A percentile compares a stretch with the other conserved stretches of the same genome.
Conservation (phyloP, 2,888 invertebrate genomes). For the Amphimallon solstitiale region DNA sequence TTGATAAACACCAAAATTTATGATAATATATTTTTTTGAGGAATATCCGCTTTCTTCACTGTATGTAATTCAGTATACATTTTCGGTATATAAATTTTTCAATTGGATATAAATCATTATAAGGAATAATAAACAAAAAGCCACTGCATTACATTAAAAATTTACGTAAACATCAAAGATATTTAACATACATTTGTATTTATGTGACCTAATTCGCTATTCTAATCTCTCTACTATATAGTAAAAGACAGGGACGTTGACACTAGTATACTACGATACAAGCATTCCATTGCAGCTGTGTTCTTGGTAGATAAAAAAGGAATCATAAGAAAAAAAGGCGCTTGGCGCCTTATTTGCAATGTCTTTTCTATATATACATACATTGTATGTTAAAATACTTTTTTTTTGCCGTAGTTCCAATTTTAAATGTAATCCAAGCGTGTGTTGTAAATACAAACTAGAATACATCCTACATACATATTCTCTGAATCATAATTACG, state of each 20-base stretch:
- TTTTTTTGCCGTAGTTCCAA: too few relatives aligned
- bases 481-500: constrained; percentile 45
- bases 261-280: too few relatives aligned
- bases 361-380: not conserved
- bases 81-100: too few relatives aligned
- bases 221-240: not conserved
- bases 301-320: not conserved
- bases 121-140: not conserved
- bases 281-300: constrained; percentile 3
- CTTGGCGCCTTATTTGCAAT: constrained; percentile 7
- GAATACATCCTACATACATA: constrained; percentile 47
- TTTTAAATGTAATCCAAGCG: too few relatives aligned
- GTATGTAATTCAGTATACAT: too few relatives aligned
- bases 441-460: constrained; percentile 29
- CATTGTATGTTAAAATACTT: not conserved
- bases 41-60: too few relatives aligned
- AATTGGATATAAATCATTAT: too few relatives aligned
- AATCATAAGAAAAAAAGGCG: not conserved
- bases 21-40: too few relatives aligned
- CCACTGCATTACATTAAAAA: not conserved
- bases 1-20: too few relatives aligned
- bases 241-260: constrained; percentile 5
- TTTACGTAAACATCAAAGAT: not conserved
- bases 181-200: not conserved
- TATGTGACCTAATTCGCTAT: constrained; percentile 1